These are phyloP conservation scores for Poecilia gillii DNA, from an alignment of 2,797 vertebrate genomes.

Conservation along the genomic window DNA sequence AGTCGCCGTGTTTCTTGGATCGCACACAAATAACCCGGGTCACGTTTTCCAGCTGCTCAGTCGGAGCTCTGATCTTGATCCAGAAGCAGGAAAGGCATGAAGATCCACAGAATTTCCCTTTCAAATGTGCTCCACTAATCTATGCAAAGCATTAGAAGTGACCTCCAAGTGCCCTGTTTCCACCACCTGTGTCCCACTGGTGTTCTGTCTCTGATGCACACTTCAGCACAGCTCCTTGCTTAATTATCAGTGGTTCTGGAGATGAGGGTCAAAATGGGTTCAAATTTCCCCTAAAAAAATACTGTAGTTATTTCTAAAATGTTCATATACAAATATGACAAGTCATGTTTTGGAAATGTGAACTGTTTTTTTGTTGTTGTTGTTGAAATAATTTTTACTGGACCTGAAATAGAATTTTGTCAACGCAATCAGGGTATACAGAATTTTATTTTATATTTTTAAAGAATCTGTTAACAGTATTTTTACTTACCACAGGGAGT, in stretches of 20 bases:
- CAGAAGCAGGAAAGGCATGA: not conserved
- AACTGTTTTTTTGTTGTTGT: too few relatives aligned
- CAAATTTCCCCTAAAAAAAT: too few relatives aligned
- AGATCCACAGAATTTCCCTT: constrained; percentile 31
- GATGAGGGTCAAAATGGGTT: too few relatives aligned
- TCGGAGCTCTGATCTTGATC: constrained; percentile 4
- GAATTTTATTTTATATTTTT: too few relatives aligned
- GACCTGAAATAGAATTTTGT: not conserved
- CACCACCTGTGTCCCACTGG: not conserved
- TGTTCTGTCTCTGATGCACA: not conserved
- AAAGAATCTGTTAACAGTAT: not conserved
- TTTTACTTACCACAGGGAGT: not conserved
- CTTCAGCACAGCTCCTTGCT: not conserved
- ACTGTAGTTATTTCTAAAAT: too few relatives aligned
- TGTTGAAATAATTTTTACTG: not conserved
- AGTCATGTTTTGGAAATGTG: too few relatives aligned
- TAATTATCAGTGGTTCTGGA: not conserved
- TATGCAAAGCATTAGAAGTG: not conserved
- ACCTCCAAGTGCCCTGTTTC: constrained; percentile 2
- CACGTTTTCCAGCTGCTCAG: constrained; percentile 5
- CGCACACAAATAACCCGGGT: not conserved
- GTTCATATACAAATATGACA: too few relatives aligned
- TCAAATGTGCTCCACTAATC: constrained; percentile 32
- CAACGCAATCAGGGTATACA: not conserved
- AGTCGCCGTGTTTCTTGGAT: not conserved